A percentile compares a stretch with the other conserved stretches of the same genome.
These are phyloP conservation scores for Hypotaenidia okinawae DNA, from an alignment of 2,797 vertebrate species.

Conservation along the genomic window DNA sequence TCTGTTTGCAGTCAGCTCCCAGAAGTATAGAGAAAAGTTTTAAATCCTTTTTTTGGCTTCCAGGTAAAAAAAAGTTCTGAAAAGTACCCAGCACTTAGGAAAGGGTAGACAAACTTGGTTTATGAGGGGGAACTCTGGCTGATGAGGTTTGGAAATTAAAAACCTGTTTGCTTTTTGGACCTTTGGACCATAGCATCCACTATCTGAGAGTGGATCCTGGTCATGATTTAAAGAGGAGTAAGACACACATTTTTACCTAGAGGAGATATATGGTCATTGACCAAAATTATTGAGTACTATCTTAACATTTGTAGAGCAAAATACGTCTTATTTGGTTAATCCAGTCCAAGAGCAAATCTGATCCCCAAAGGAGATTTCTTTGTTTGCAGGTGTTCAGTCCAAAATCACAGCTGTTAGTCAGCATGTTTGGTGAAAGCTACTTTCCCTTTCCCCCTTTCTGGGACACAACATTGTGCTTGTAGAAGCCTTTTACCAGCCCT, in stretches of 20 bases:
- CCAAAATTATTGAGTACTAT: background rate
- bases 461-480: background rate
- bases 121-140: background rate
- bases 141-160: background rate
- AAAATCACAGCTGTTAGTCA: background rate
- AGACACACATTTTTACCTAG: background rate
- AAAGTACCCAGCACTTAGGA: background rate
- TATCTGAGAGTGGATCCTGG: background rate
- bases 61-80: background rate
- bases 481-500: background rate
- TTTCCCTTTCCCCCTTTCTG: background rate
- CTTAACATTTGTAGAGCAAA: background rate
- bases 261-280: background rate
- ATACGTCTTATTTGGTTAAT: background rate
- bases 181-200: background rate
- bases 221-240: background rate
- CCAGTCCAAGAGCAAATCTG: background rate
- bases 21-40: background rate
- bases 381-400: background rate
- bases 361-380: background rate
- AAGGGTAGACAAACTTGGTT: background rate
- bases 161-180: background rate
- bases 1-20: background rate
- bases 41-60: background rate
- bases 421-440: background rate